phyloP scores from a whole-genome alignment of 2,888 invertebrate species.

The Synergus japonicus region DNA sequence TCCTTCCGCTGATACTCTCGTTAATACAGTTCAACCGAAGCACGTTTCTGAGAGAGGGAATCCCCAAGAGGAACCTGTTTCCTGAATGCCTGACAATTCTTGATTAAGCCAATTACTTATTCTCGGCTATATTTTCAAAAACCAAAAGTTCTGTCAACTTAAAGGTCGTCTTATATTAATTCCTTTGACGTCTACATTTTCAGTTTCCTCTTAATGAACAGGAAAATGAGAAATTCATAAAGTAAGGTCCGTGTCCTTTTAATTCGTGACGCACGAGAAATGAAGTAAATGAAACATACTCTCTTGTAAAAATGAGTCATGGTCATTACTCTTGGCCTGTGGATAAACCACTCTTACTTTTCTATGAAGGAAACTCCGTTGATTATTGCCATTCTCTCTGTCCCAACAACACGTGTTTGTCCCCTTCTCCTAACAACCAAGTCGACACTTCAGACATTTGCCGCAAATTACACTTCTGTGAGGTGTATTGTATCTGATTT shows the following conservation, averaged over 20 bases:
- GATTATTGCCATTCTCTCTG: conserved; percentile 37
- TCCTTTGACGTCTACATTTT: not conserved
- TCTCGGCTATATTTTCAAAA: not conserved
- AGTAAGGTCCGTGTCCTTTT: not conserved
- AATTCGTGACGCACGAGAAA: conserved; percentile 11
- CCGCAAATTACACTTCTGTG: conserved; percentile 30
- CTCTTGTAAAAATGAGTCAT: conserved; percentile 16
- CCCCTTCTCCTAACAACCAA: conserved; percentile 24
- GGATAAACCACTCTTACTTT: conserved; percentile 40
- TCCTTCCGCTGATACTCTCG: not conserved
- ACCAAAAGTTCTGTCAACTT: not conserved
- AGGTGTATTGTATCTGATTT: not conserved
- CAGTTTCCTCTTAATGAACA: not conserved
- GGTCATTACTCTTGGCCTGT: conserved; percentile 27
- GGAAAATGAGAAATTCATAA: not conserved
- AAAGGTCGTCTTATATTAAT: not conserved
- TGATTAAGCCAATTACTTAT: not conserved
- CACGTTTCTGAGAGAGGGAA: not conserved
- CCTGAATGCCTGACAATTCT: not conserved
- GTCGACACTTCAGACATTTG: conserved; percentile 32
- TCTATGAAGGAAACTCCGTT: conserved; percentile 35
- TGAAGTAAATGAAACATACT: not conserved
- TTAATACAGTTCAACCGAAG: not conserved
- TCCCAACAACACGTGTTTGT: conserved; percentile 26
- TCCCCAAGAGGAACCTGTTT: not conserved